Conservation (phyloP, 2,888 invertebrate species). For the Apeira syringaria region DNA sequence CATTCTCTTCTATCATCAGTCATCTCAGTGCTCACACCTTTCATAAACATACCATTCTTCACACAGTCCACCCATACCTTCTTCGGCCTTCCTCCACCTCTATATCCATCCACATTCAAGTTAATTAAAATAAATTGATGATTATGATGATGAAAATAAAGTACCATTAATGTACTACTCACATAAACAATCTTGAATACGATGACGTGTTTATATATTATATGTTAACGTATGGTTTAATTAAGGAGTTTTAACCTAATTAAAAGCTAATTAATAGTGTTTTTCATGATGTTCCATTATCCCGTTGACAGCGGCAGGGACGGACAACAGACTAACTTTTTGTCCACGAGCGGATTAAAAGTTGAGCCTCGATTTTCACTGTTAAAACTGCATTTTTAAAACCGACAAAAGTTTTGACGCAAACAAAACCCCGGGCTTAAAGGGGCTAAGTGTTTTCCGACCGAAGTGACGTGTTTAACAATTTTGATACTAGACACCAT, state of each 20-base stretch:
- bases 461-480: too few species aligned
- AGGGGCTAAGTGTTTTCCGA: slow-evolving; percentile 15
- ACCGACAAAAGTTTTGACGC: slow-evolving; percentile 39
- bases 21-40: too few species aligned
- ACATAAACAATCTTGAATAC: slow-evolving; percentile 41
- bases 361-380: slow-evolving; percentile 50
- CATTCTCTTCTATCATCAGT: too few species aligned
- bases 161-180: slow-evolving; percentile 35
- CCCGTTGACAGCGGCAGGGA: slow-evolving; percentile 50
- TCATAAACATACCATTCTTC: too few species aligned
- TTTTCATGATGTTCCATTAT: slow-evolving; percentile 35
- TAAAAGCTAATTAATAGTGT: slow-evolving; percentile 33
- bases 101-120: too few species aligned
- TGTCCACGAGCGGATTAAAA: slow-evolving; percentile 59
- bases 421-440: slow-evolving; percentile 21
- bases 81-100: too few species aligned
- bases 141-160: too few species aligned
- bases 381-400: slow-evolving; percentile 61
- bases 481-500: too few species aligned
- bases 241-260: slow-evolving; percentile 52
- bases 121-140: too few species aligned
- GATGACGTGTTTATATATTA: slow-evolving; percentile 40
- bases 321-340: slow-evolving; percentile 50
- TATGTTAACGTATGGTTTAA: slow-evolving; percentile 35
- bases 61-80: too few species aligned